Conservation (phyloP, 2,113 vertebrate genomes). For the Channa maculata region DNA sequence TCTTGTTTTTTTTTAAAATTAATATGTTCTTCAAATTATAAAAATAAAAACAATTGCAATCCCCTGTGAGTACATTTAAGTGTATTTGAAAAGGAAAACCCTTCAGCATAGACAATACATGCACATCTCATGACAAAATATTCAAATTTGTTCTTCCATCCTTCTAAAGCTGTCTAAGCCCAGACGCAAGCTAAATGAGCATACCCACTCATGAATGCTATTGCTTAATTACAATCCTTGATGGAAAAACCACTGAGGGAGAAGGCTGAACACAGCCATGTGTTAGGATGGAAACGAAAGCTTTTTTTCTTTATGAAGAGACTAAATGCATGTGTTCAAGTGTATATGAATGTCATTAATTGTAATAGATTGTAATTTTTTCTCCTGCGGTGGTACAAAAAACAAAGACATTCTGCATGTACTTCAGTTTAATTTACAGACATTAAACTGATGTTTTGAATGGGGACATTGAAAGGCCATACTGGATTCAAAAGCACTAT, state of each 20-base stretch:
- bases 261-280: slow-evolving; percentile 38
- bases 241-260: slow-evolving; percentile 71
- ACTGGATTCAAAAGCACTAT: slow-evolving; percentile 29
- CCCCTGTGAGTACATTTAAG: too few species aligned
- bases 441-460: slow-evolving; percentile 29
- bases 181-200: slow-evolving; percentile 71
- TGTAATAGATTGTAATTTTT: slow-evolving; percentile 28
- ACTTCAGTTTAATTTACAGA: slow-evolving; percentile 46
- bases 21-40: too few species aligned
- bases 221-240: slow-evolving; percentile 79
- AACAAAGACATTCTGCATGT: background rate
- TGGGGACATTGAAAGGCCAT: slow-evolving; percentile 22
- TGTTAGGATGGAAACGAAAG: slow-evolving; percentile 20
- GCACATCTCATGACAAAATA: slow-evolving; percentile 3
- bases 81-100: slow-evolving; percentile 1
- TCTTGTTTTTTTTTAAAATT: too few species aligned
- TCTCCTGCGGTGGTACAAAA: background rate
- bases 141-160: slow-evolving; percentile 73
- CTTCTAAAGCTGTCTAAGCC: slow-evolving; percentile 70
- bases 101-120: background rate
- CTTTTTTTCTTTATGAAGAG: slow-evolving; percentile 15
- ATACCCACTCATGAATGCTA: slow-evolving; percentile 78
- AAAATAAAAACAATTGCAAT: background rate
- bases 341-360: slow-evolving; percentile 48
- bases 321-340: slow-evolving; percentile 58